Evolutionary conservation across 2,113 vertebrate genomes (phyloP), one percentile per base, ranked within the genome.

Genomic region (Sander lucioperca): DNA sequence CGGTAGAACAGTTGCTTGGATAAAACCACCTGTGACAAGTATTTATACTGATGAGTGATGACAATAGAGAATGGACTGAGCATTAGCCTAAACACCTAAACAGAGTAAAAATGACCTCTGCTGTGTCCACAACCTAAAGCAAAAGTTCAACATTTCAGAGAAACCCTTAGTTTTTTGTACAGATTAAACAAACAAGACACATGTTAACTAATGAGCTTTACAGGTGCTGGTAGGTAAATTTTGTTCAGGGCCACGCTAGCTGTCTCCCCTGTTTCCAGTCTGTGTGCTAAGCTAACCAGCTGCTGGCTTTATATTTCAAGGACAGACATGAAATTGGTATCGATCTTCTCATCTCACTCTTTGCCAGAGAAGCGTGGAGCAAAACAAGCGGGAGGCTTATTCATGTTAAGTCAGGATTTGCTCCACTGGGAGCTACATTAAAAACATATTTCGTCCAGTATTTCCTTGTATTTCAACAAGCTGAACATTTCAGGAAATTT

Each of bases 241-340:
- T 56, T 58, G 8, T 15, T 54, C 33, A 4, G 23, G 56, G 61
- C 33, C 18, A 47, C 2, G 4, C 25, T 58, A 15, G 21, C 13
- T 23, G 5, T 53, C 39, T 56, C n/a, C 12, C 9, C 6, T 15
- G 36, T 56, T 47, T 66, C 19, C 39, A 36, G 53, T 57, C 33
- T 79, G 23, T 56, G 25, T 71, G 50, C 51, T 58, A 57, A 72
- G 61, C 30, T 43, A 74, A 79, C 51, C 9, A 3, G 51, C 23
- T 45, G 23, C 5, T 30, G n/a, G 10, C 39, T 43, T 36, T 21
- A 21, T 33, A 1, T 33, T 21, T 16, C 33, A 48, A 1, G 2
- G 21, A n/a, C 16, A 65, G 48, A 54, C 27, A 36, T 36, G 71
- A 74, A 15, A 3, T 21, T 64, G 33, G 21, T 54, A 21, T 43